Conservation (phyloP, 2,888 invertebrate species). For the Tenthredo mesomela region DNA sequence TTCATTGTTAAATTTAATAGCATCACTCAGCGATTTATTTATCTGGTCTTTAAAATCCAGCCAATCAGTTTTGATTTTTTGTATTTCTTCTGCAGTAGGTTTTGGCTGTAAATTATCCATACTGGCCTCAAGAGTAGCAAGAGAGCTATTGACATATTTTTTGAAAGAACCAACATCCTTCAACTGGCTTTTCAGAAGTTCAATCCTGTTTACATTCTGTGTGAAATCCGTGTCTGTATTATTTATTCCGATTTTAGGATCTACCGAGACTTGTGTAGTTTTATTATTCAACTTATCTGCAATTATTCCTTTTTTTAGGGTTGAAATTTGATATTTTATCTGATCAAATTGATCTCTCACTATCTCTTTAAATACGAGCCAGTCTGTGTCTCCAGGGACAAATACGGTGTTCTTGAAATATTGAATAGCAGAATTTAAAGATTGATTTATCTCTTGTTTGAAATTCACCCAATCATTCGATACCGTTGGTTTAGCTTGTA, state of each 20-base stretch:
- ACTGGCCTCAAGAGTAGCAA: slow-evolving; percentile 50
- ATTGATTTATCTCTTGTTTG: slow-evolving; percentile 56
- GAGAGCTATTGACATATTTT: slow-evolving; percentile 53
- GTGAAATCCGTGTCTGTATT: background rate
- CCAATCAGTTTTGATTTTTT: slow-evolving; percentile 56
- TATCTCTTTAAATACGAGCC: slow-evolving; percentile 52
- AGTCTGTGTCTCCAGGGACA: slow-evolving; percentile 53
- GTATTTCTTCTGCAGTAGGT: slow-evolving; percentile 51
- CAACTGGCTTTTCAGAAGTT: background rate
- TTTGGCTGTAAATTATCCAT: slow-evolving; percentile 20
- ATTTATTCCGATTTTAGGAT: slow-evolving; percentile 18
- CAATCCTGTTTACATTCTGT: background rate
- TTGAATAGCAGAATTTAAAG: slow-evolving; percentile 53
- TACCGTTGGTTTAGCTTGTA: slow-evolving; percentile 2
- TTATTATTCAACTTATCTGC: background rate
- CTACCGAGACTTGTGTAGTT: background rate
- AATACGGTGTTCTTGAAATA: slow-evolving; percentile 56
- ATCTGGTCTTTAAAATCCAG: slow-evolving; percentile 56
- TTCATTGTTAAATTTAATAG: slow-evolving; percentile 35
- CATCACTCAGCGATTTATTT: slow-evolving; percentile 55
- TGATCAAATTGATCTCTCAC: slow-evolving; percentile 51
- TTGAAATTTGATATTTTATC: slow-evolving; percentile 39
- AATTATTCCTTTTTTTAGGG: background rate
- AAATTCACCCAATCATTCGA: slow-evolving; percentile 56
- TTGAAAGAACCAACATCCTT: slow-evolving; percentile 46